A percentile compares a stretch with the other conserved stretches of the same genome.
Conservation (phyloP, 64 coral and sea anemone species). For the Astreopora myriophthalma region DNA sequence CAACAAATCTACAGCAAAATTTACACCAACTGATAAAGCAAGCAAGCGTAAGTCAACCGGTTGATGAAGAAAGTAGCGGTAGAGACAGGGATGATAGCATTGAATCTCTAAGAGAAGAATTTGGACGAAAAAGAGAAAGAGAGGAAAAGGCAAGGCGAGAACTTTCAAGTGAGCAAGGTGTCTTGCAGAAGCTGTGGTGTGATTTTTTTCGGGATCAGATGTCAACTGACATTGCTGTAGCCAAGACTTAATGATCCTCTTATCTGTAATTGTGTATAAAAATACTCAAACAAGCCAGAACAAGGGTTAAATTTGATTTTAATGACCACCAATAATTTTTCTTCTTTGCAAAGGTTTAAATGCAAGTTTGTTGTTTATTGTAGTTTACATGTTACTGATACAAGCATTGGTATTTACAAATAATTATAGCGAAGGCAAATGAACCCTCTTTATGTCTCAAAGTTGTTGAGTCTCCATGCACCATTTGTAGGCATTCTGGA, state of each 20-base stretch:
- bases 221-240: background rate
- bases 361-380: no score
- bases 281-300: no score
- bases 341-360: no score
- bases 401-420: no score
- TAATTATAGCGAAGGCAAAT: no score
- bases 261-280: background rate
- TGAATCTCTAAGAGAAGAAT: background rate
- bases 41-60: background rate
- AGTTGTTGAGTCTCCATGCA: slow-evolving; percentile 44
- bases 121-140: slow-evolving; percentile 18
- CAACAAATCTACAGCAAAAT: slow-evolving; percentile 6
- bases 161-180: background rate
- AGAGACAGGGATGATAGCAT: background rate
- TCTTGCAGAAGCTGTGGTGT: background rate
- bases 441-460: background rate
- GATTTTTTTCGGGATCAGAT: slow-evolving; percentile 3
- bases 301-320: no score
- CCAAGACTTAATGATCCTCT: background rate
- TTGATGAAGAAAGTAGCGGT: background rate
- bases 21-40: background rate
- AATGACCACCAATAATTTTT: no score
- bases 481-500: slow-evolving; percentile 93
- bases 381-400: background rate
- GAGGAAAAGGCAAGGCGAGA: background rate